These are phyloP conservation scores for Datnioides undecimradiatus DNA, from an alignment of 2,113 vertebrate species.

Conservation along the genomic window DNA sequence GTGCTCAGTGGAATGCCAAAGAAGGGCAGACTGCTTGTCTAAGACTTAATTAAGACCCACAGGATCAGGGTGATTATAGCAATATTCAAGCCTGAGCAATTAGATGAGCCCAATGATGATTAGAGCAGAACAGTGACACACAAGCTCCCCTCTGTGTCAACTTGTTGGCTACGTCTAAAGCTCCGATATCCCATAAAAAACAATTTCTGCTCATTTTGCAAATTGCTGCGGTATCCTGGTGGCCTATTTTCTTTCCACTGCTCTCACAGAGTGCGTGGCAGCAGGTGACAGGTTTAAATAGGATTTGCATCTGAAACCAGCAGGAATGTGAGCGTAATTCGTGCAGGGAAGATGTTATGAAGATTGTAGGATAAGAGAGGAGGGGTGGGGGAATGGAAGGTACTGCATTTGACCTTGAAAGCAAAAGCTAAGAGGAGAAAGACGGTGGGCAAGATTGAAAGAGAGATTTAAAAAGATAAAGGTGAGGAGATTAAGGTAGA, in stretches of 20 bases:
- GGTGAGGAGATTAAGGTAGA: slow-evolving; percentile 49
- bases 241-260: slow-evolving; percentile 29
- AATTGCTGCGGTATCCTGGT: slow-evolving; percentile 58
- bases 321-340: slow-evolving; percentile 43
- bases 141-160: slow-evolving; percentile 7
- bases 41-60: slow-evolving; percentile 50
- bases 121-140: slow-evolving; percentile 20
- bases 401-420: slow-evolving; percentile 69
- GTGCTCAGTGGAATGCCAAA: slow-evolving; percentile 44
- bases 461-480: slow-evolving; percentile 57
- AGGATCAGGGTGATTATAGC: slow-evolving; percentile 39
- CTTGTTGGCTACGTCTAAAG: slow-evolving; percentile 5
- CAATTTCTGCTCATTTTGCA: slow-evolving; percentile 58
- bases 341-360: slow-evolving; percentile 33
- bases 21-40: slow-evolving; percentile 33
- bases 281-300: slow-evolving; percentile 74
- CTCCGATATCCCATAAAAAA: slow-evolving; percentile 30
- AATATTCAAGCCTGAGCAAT: slow-evolving; percentile 11
- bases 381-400: slow-evolving; percentile 13
- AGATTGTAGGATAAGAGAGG: slow-evolving; percentile 52
- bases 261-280: slow-evolving; percentile 32
- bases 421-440: slow-evolving; percentile 39
- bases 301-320: slow-evolving; percentile 75
- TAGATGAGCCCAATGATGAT: slow-evolving; percentile 23
- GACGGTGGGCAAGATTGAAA: slow-evolving; percentile 43